Conservation (phyloP, 2,888 invertebrate genomes). For the Mamestra brassicae region DNA sequence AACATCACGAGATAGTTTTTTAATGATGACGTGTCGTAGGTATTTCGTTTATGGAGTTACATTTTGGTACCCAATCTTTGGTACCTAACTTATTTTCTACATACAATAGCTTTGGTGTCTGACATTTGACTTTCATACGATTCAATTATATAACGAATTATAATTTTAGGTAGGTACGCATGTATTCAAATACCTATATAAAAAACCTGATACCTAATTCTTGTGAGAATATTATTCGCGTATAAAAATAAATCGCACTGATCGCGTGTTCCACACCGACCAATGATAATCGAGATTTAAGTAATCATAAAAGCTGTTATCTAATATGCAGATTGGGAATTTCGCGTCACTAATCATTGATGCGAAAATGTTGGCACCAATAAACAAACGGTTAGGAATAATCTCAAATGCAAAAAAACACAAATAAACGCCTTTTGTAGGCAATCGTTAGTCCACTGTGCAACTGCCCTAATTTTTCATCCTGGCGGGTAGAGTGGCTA, state of each 20-base stretch:
- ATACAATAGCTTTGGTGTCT: not conserved
- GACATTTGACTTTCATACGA: conserved; percentile 6
- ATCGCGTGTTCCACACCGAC: not conserved
- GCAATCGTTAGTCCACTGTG: not conserved
- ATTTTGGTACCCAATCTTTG: not conserved
- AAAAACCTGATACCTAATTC: conserved; percentile 22
- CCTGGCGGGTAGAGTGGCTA: not conserved
- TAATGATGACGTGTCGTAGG: not conserved
- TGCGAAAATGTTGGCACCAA: not conserved
- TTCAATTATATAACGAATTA: conserved; percentile 6
- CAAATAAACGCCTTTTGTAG: not conserved
- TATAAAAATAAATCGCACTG: conserved; percentile 7
- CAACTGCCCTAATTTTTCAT: not conserved
- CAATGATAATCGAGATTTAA: not conserved
- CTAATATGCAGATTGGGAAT: not conserved
- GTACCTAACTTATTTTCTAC: not conserved
- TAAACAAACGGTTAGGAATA: not conserved
- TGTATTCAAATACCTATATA: not conserved
- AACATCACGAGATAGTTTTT: not conserved
- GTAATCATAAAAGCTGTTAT: conserved; percentile 3
- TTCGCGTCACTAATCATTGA: not conserved
- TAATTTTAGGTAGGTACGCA: not conserved
- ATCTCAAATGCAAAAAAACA: not conserved
- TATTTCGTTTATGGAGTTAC: not conserved
- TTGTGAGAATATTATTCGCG: not conserved